These are phyloP conservation scores for Penaeus monodon DNA, from an alignment of 2,888 invertebrate genomes.

Conservation along the genomic window DNA sequence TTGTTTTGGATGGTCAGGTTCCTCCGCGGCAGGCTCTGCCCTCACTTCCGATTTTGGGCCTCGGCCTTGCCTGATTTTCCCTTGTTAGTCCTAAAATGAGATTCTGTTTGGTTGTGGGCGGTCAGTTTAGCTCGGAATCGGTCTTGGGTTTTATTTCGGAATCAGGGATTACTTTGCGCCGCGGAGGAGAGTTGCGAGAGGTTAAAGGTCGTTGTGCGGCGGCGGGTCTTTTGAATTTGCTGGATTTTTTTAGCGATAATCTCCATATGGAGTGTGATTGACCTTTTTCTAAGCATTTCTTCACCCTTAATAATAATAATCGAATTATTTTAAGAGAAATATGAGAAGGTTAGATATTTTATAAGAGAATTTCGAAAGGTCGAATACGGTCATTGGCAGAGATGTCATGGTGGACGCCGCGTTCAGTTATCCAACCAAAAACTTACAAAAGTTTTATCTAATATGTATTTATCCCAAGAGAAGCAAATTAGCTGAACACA, in stretches of 20 bases:
- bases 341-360: background rate
- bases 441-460: background rate
- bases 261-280: too few species aligned
- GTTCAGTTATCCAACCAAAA: conserved; percentile 5
- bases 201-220: conserved; percentile 16
- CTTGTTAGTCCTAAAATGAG: background rate
- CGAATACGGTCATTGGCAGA: conserved; percentile 30
- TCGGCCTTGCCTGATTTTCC: background rate
- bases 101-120: background rate
- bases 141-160: conserved; percentile 1
- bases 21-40: conserved; percentile 21
- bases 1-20: conserved; percentile 40
- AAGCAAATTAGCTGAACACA: too few species aligned
- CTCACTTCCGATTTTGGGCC: background rate
- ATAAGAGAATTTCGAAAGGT: background rate
- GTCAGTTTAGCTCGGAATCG: background rate
- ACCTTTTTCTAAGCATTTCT: too few species aligned
- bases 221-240: background rate
- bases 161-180: conserved; percentile 16
- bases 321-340: too few species aligned
- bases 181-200: conserved; percentile 4
- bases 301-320: too few species aligned
- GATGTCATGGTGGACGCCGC: conserved; percentile 31
- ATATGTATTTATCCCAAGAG: background rate
- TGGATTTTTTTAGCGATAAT: too few species aligned